These are phyloP conservation scores for Gavialis gangeticus DNA, from an alignment of 2,113 vertebrate species.

Conservation along the genomic window DNA sequence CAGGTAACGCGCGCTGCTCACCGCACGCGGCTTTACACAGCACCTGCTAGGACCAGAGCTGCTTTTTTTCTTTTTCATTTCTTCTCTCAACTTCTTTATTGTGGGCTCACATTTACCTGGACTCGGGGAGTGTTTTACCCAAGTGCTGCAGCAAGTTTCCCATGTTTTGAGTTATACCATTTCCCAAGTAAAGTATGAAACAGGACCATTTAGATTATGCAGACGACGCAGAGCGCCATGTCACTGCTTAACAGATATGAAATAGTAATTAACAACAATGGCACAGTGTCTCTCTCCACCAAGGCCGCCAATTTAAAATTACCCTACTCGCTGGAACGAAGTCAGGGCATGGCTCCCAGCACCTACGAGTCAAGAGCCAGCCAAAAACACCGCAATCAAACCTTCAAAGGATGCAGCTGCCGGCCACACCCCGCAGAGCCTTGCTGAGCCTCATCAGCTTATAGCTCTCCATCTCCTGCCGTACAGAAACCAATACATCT, in stretches of 20 bases:
- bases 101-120: background rate
- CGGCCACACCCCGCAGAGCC: background rate
- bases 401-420: background rate
- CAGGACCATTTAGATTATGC: background rate
- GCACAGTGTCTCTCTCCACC: too few relatives aligned
- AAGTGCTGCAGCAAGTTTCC: background rate
- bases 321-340: background rate
- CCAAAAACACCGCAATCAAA: background rate
- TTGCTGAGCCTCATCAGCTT: background rate
- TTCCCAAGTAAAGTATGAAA: background rate
- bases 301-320: background rate
- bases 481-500: background rate
- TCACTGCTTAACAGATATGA: background rate
- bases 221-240: background rate
- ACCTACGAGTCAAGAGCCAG: background rate
- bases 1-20: slow-evolving; percentile 21
- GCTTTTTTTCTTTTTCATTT: background rate
- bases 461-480: background rate
- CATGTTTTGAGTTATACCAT: background rate
- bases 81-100: background rate
- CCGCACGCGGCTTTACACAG: background rate
- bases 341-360: background rate
- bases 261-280: fast-evolving
- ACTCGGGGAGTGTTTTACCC: background rate
- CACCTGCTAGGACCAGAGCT: background rate